Evolutionary conservation across 2,797 vertebrate genomes (phyloP), one percentile per base, ranked within the genome.

Genomic region (Adelosebastes latens): DNA sequence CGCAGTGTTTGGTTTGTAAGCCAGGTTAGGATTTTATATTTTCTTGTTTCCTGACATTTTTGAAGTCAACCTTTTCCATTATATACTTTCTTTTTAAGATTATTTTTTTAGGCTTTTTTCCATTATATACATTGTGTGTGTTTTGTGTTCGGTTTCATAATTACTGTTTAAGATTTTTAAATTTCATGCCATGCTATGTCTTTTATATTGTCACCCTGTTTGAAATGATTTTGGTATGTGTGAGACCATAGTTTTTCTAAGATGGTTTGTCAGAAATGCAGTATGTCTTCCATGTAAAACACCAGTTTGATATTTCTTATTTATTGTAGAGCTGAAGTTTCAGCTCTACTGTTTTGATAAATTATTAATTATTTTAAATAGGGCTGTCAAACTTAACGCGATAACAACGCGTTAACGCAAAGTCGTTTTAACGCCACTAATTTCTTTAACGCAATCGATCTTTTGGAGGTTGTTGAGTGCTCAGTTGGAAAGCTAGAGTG

Each of bases 181-280:
- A 59, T 65, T 75, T 67, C 68, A 77, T 79, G 61, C 5, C 24
- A 8, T 67, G 24, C 27, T 61, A 6, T 66, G 6, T 79, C 8
- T 59, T 20, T 69, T 25, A 64, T 68, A 25, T 75, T 73, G 36
- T 78, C 27, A 63, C 18, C 24, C 46, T 78, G 14, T 69, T 69
- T 64, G 2, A 29, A 16, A 63, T 18, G 2, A 36, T 32, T 62
- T 12, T 4, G 18, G 8, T 32, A 25, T 27, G 13, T 60, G 8
- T 75, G 39, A 16, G 22, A 63, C 14, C 13, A 42, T 25, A 25
- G 7, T 34, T 29, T 72, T 53, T 25, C 25, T 24, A 31, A 29
- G 16, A 46, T 65, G 68, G 29, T 55, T 60, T 24, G 25, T 63
- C 36, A 65, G 27, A 39, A 36, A 61, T 46, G 22, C 16, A 8